Evolutionary conservation across 2,113 vertebrate genomes (phyloP).

Genomic region (Oxygymnocypris stewartii): DNA sequence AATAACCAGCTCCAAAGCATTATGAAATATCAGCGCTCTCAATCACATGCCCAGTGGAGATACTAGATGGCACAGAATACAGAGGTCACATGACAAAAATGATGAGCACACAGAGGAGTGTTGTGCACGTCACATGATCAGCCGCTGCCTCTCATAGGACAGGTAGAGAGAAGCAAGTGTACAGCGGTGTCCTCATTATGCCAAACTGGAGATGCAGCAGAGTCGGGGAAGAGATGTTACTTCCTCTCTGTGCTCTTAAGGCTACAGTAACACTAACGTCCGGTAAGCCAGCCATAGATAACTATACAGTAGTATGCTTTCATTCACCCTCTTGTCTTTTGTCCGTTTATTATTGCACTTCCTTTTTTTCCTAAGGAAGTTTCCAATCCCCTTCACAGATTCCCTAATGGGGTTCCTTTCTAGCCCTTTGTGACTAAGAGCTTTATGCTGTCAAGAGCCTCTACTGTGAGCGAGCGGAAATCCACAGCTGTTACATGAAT

Average conservation of each 20-base stretch:
- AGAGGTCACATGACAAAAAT: constrained; percentile 46
- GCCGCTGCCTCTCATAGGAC: constrained; percentile 54
- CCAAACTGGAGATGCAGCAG: constrained; percentile 49
- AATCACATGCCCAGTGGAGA: constrained; percentile 35
- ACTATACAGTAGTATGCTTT: not conserved
- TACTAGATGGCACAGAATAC: constrained; percentile 34
- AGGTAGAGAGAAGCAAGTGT: constrained; percentile 49
- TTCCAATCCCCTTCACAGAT: not conserved
- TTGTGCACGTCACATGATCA: constrained; percentile 51
- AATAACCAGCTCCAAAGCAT: constrained; percentile 5
- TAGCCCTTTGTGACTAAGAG: constrained; percentile 27
- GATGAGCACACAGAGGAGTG: constrained; percentile 41
- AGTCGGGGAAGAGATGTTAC: constrained; percentile 35
- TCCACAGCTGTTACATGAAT: constrained; percentile 7
- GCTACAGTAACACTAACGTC: constrained; percentile 30
- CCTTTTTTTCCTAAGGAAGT: not conserved
- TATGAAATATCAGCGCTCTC: constrained; percentile 29
- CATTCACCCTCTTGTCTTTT: not conserved
- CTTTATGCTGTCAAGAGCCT: constrained; percentile 27
- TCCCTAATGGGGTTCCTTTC: constrained; percentile 12
- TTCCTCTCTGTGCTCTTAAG: constrained; percentile 50
- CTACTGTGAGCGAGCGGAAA: constrained; percentile 7
- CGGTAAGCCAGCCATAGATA: not conserved
- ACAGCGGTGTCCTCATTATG: constrained; percentile 46
- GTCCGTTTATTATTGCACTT: not conserved